Conservation (phyloP, 2,888 invertebrate species). For the Lasioglossum leucozonium region DNA sequence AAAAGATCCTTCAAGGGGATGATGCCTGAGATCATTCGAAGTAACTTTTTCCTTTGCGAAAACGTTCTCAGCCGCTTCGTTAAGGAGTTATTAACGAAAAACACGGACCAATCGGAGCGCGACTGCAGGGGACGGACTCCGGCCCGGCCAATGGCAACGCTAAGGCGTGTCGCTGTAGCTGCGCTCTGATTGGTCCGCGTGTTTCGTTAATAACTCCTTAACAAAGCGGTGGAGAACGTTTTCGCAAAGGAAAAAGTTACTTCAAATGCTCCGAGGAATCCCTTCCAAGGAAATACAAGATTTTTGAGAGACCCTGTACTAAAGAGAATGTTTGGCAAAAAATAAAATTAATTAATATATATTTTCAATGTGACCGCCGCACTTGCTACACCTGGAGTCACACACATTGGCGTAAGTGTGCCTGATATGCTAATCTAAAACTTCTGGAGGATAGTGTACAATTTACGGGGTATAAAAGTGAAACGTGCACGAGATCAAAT, state of each 20-base stretch:
- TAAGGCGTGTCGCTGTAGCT: too few species aligned
- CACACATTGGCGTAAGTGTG: neutral
- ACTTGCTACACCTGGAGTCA: neutral
- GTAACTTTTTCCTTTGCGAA: neutral
- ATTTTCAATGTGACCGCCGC: too few species aligned
- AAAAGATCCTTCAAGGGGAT: too few species aligned
- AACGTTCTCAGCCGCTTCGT: too few species aligned
- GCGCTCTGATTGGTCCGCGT: too few species aligned
- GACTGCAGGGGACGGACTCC: too few species aligned
- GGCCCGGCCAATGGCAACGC: too few species aligned
- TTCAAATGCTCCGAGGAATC: neutral
- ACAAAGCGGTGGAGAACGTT: neutral
- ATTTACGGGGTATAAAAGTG: neutral
- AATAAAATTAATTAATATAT: too few species aligned
- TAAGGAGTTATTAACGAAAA: too few species aligned
- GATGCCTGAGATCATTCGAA: neutral
- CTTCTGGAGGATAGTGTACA: neutral
- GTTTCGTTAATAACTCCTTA: too few species aligned
- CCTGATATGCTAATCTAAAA: neutral
- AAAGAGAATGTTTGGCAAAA: too few species aligned
- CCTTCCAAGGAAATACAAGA: neutral
- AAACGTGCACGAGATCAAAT: slow-evolving; percentile 8
- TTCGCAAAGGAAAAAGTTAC: neutral
- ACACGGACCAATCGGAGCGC: too few species aligned
- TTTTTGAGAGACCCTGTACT: neutral